Percentiles rank a stretch among this genome's conserved stretches.
Conservation (phyloP, 1,140 invertebrate species). For the Lasioglossum albipes region DNA sequence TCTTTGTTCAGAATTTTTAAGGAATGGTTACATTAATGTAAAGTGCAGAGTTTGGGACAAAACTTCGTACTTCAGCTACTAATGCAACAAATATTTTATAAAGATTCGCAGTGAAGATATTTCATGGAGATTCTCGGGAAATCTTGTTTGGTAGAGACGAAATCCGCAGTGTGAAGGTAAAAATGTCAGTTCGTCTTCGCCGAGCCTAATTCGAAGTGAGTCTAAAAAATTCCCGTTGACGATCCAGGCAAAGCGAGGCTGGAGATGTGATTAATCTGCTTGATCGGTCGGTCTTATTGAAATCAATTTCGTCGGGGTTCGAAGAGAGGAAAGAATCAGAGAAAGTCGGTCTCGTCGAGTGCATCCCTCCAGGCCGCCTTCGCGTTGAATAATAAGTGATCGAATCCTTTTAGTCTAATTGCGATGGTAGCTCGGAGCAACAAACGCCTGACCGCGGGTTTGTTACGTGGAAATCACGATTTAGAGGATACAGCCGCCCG, state of each 20-base stretch:
- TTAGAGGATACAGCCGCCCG: neutral
- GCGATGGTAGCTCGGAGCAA: constrained; percentile 19
- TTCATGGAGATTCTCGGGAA: too few relatives aligned
- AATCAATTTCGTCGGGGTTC: constrained; percentile 36
- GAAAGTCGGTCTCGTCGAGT: neutral
- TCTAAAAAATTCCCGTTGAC: neutral
- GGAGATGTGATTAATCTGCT: constrained; percentile 34
- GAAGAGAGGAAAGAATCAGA: neutral
- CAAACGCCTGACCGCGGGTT: neutral
- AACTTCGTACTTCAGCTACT: too few relatives aligned
- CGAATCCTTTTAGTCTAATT: constrained; percentile 41
- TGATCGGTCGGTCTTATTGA: constrained; percentile 34
- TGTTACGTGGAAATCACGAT: constrained; percentile 1
- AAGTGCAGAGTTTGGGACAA: too few relatives aligned
- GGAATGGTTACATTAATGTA: too few relatives aligned
- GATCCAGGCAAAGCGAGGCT: neutral
- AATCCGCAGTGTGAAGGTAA: too few relatives aligned
- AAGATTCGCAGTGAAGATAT: too few relatives aligned
- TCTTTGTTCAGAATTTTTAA: too few relatives aligned
- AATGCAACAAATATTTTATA: too few relatives aligned
- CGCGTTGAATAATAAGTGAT: constrained; percentile 42
- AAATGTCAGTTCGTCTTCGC: neutral
- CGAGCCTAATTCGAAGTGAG: neutral
- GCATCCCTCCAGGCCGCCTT: constrained; percentile 1
- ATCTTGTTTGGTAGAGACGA: too few relatives aligned